Evolutionary conservation across 2,797 vertebrate species (phyloP).

Genomic region (Tenualosa thibaudeaui): DNA sequence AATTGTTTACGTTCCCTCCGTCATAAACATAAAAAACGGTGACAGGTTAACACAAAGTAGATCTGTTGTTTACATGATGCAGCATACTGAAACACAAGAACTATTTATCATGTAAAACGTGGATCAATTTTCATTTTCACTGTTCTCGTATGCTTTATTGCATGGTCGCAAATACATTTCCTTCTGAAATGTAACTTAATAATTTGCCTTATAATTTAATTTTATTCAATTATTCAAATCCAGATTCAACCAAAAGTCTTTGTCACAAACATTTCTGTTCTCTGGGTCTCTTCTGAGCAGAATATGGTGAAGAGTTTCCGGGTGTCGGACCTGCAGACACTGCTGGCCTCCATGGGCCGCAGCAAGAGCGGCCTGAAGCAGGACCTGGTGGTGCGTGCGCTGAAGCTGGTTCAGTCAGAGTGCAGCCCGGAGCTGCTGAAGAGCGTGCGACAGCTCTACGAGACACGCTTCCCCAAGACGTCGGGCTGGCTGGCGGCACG

Average conservation of each 20-base stretch:
- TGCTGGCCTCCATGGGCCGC: constrained; percentile 96
- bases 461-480: constrained; percentile 92
- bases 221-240: no score
- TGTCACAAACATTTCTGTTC: not conserved
- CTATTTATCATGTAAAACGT: not conserved
- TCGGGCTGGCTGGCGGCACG: constrained; percentile 77
- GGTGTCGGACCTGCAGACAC: constrained; percentile 97
- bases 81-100: not conserved
- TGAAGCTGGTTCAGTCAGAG: constrained; percentile 95
- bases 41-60: not conserved
- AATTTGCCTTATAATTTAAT: not conserved
- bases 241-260: not conserved
- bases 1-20: not conserved
- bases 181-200: not conserved
- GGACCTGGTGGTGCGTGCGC: constrained; percentile 92
- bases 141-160: not conserved
- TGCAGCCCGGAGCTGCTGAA: constrained; percentile 97
- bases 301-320: constrained; percentile 99
- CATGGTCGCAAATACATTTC: not conserved
- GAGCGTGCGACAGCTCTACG: constrained; percentile 96
- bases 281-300: constrained; percentile 58
- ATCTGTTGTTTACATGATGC: not conserved
- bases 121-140: not conserved
- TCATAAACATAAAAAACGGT: not conserved
- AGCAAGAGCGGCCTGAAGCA: constrained; percentile 99